A percentile compares a stretch with the other conserved stretches of the same genome.
These are phyloP conservation scores for Bombyx huttoni DNA, from an alignment of 2,888 invertebrate species.

Conservation along the genomic window DNA sequence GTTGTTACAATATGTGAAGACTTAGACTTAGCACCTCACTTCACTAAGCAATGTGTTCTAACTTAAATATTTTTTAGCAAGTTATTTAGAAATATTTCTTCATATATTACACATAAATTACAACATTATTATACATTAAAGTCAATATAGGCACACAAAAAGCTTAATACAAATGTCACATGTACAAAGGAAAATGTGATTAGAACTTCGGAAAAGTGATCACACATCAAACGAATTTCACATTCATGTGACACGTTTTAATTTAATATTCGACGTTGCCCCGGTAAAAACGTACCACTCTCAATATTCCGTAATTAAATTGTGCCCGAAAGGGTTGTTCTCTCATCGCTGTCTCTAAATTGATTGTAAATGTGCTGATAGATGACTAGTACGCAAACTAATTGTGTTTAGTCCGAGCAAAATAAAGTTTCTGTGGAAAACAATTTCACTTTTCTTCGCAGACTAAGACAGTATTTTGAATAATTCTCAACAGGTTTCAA, in stretches of 20 bases:
- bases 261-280: slow-evolving; percentile 61
- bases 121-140: too few species aligned
- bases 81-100: too few species aligned
- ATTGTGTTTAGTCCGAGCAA: background rate
- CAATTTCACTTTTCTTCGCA: background rate
- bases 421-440: background rate
- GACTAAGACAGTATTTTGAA: slow-evolving; percentile 9
- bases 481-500: slow-evolving; percentile 38
- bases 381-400: background rate
- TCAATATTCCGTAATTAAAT: slow-evolving; percentile 53
- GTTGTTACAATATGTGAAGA: too few species aligned
- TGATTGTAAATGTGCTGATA: slow-evolving; percentile 1
- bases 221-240: slow-evolving; percentile 63
- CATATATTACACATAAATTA: too few species aligned
- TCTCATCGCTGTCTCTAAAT: slow-evolving; percentile 6
- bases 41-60: too few species aligned
- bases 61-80: too few species aligned
- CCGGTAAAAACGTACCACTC: slow-evolving; percentile 51
- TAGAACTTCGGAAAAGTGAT: slow-evolving; percentile 44
- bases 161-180: background rate
- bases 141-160: too few species aligned
- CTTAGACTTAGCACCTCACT: too few species aligned
- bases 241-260: slow-evolving; percentile 52
- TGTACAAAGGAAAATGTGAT: slow-evolving; percentile 47
- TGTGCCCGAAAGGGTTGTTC: slow-evolving; percentile 39